Percentiles rank a stretch among this genome's conserved stretches.
Evolutionary conservation across 2,888 invertebrate species (phyloP).

Genomic region (Alloscopus bannaensis): DNA sequence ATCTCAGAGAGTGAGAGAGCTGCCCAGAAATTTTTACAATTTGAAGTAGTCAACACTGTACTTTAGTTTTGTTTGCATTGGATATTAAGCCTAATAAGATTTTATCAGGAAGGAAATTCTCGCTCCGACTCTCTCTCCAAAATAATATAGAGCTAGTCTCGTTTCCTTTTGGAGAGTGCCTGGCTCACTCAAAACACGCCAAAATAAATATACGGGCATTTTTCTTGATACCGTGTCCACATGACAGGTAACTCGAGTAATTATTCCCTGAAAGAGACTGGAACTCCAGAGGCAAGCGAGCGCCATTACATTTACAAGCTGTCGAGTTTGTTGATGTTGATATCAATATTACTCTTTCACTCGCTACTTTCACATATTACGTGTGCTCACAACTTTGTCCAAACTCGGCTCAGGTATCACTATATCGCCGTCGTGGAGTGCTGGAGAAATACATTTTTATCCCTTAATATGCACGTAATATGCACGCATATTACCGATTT

Average conservation of each 20-base stretch:
- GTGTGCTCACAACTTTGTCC: no score
- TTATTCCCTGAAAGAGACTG: background rate
- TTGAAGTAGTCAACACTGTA: slow-evolving; percentile 53
- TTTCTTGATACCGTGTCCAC: background rate
- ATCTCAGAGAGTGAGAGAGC: background rate
- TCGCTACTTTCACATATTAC: slow-evolving; percentile 12
- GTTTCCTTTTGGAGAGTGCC: no score
- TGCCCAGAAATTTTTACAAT: slow-evolving; percentile 27
- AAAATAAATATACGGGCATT: no score
- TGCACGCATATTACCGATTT: slow-evolving; percentile 69
- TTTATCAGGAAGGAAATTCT: slow-evolving; percentile 65
- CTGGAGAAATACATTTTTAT: no score
- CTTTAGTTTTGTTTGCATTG: slow-evolving; percentile 65
- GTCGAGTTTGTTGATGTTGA: no score
- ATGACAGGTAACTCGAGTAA: slow-evolving; percentile 13
- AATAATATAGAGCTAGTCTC: slow-evolving; percentile 29
- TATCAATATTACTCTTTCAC: slow-evolving; percentile 39
- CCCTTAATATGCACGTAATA: slow-evolving; percentile 28
- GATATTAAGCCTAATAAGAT: slow-evolving; percentile 69
- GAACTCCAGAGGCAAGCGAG: no score
- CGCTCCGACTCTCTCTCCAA: slow-evolving; percentile 31
- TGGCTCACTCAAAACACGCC: no score
- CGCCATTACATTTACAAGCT: no score
- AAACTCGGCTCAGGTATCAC: no score
- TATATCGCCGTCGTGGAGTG: no score